Conservation (phyloP, 2,888 invertebrate genomes). For the Volucella inflata region DNA sequence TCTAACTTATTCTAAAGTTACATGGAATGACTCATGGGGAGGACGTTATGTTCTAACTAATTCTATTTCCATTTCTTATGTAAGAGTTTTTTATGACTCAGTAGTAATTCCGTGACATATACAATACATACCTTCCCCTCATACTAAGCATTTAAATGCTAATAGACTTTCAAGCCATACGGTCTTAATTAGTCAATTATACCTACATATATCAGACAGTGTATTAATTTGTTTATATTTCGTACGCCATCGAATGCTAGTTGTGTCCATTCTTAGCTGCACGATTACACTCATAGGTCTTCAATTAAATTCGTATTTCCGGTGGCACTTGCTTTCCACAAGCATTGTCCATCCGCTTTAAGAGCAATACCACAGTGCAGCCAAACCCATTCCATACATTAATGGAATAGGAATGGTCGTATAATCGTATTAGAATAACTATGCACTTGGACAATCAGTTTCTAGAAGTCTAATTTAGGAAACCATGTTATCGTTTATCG, state of each 20-base stretch:
- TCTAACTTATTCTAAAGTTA: constrained; percentile 4
- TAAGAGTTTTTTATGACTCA: constrained; percentile 22
- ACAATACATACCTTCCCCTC: not conserved
- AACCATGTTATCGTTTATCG: constrained; percentile 26
- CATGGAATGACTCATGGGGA: constrained; percentile 17
- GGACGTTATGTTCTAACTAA: constrained; percentile 13
- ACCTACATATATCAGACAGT: not conserved
- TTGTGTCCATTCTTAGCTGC: constrained; percentile 12
- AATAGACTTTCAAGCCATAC: not conserved
- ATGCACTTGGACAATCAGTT: not conserved
- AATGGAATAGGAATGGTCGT: too few relatives aligned
- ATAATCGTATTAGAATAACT: not conserved
- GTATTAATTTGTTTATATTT: constrained; percentile 19
- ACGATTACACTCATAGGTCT: constrained; percentile 41
- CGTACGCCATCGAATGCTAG: not conserved
- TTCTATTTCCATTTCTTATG: constrained; percentile 8
- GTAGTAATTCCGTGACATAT: constrained; percentile 30
- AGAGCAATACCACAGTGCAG: constrained; percentile 24
- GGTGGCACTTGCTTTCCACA: constrained; percentile 13
- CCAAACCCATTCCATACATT: constrained; percentile 13
- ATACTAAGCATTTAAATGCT: not conserved
- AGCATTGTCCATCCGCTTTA: constrained; percentile 5
- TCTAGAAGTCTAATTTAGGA: constrained; percentile 27
- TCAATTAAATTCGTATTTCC: constrained; percentile 62
- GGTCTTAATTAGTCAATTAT: constrained; percentile 22